A percentile compares a stretch with the other conserved stretches of the same genome.
Conservation (phyloP, 2,888 invertebrate genomes). For the Acanthacorydalis orientalis region DNA sequence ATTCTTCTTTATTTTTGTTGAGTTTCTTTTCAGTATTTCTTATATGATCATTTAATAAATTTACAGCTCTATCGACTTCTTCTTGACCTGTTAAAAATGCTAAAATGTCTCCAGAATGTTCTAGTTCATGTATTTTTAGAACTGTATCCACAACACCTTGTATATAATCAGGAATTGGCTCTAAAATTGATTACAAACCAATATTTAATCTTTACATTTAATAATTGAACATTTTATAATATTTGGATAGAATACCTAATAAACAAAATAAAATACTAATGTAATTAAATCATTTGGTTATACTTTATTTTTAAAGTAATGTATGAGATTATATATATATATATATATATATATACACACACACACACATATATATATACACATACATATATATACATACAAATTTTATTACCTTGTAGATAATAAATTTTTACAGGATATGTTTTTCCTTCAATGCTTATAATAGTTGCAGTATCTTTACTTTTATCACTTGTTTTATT, state of each 20-base stretch:
- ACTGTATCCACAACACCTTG: conserved; percentile 74
- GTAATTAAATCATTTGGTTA: too few relatives aligned
- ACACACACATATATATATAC: too few relatives aligned
- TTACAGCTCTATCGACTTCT: conserved; percentile 69
- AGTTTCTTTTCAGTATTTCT: conserved; percentile 28
- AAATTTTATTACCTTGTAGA: conserved; percentile 36
- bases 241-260: too few relatives aligned
- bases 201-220: too few relatives aligned
- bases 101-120: conserved; percentile 73
- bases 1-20: conserved; percentile 29
- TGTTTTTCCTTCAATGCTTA: conserved; percentile 77
- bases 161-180: conserved; percentile 82
- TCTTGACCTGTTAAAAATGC: conserved; percentile 90
- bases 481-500: conserved; percentile 23
- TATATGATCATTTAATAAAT: conserved; percentile 41
- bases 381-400: too few relatives aligned
- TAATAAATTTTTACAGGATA: conserved; percentile 81
- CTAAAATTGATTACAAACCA: conserved; percentile 23
- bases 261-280: too few relatives aligned
- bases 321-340: too few relatives aligned
- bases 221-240: too few relatives aligned
- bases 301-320: too few relatives aligned
- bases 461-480: conserved; percentile 56
- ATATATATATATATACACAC: too few relatives aligned
- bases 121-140: conserved; percentile 72